Evolutionary conservation across 2,113 vertebrate genomes (phyloP).

Genomic region (Caracal caracal): DNA sequence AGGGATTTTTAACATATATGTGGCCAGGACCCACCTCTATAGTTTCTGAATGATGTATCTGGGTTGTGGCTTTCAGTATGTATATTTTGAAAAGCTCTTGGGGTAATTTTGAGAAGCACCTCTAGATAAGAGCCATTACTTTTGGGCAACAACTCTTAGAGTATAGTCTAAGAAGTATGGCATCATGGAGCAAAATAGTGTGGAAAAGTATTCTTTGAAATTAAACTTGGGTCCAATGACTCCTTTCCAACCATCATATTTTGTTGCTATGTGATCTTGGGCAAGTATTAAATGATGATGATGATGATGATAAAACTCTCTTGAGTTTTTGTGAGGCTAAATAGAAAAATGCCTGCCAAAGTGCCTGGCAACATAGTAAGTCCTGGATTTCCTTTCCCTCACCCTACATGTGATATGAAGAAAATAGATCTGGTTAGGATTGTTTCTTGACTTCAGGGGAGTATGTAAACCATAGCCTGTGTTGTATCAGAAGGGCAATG

Average conservation of each 20-base stretch:
- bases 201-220: background rate
- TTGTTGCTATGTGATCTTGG: background rate
- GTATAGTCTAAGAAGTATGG: background rate
- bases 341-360: conserved; percentile 14
- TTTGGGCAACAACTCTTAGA: background rate
- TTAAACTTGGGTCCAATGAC: background rate
- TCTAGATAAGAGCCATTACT: conserved; percentile 17
- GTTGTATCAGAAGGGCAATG: background rate
- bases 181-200: background rate
- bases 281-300: background rate
- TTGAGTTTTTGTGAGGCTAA: conserved; percentile 9
- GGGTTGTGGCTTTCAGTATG: background rate
- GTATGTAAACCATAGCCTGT: background rate
- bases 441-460: background rate
- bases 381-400: background rate
- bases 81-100: background rate
- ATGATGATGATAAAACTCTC: background rate
- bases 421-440: background rate
- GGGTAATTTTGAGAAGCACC: conserved; percentile 18
- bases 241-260: background rate
- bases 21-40: background rate
- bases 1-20: background rate
- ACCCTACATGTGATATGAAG: background rate
- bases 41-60: background rate
- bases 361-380: background rate